These are phyloP conservation scores for Kryptolebias marmoratus DNA, from an alignment of 2,113 vertebrate species.

Conservation along the genomic window DNA sequence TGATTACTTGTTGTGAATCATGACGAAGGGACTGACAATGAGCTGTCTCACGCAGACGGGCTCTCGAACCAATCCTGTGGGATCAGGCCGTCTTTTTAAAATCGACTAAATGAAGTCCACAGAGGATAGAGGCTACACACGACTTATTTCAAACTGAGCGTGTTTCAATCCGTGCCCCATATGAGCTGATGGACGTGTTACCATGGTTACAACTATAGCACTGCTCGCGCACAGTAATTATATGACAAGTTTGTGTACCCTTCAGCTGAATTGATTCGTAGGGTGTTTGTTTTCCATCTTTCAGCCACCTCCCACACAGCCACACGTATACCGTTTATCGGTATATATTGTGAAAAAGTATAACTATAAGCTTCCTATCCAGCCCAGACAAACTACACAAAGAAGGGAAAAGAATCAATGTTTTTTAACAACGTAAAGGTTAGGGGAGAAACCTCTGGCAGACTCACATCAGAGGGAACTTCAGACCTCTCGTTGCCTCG, in stretches of 20 bases:
- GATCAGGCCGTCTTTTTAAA: background rate
- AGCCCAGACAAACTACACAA: background rate
- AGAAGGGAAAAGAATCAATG: background rate
- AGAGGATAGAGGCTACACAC: background rate
- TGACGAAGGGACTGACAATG: background rate
- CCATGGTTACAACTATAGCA: constrained; percentile 1
- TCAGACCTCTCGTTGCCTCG: constrained; percentile 12
- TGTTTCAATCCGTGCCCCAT: background rate
- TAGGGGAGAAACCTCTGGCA: background rate
- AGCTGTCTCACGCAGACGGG: background rate
- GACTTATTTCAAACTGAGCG: background rate
- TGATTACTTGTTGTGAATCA: background rate
- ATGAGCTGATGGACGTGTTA: background rate
- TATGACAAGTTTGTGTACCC: background rate
- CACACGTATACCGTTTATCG: too few relatives aligned
- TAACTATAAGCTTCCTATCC: too few relatives aligned
- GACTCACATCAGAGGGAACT: constrained; percentile 8
- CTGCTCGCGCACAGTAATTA: background rate
- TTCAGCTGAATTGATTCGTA: background rate
- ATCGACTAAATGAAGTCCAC: constrained; percentile 4
- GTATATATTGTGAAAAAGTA: too few relatives aligned
- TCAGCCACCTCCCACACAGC: too few relatives aligned
- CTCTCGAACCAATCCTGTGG: background rate
- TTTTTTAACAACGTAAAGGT: background rate
- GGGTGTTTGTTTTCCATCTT: background rate